phyloP scores from a whole-genome alignment of 2,888 invertebrate genomes.

The Apodemia zela region DNA sequence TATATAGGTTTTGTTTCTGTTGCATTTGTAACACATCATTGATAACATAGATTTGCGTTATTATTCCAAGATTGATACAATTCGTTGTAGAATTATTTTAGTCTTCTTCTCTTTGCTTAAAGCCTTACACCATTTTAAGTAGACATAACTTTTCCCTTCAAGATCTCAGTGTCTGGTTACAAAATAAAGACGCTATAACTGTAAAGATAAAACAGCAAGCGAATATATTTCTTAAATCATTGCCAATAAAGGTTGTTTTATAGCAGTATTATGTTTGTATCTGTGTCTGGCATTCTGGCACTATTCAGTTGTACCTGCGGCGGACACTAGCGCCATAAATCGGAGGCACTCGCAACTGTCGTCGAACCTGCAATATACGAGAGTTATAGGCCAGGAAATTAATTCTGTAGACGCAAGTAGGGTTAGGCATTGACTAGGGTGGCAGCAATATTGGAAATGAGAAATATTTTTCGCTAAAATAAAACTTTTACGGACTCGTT shows the following conservation, averaged over 20 bases:
- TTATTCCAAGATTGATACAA: too few species aligned
- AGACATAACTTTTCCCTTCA: not conserved
- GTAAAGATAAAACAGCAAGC: constrained; percentile 5
- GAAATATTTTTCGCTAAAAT: not conserved
- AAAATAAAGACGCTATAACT: not conserved
- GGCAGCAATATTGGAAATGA: constrained; percentile 31
- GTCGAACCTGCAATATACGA: constrained; percentile 73
- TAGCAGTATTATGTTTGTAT: constrained; percentile 14
- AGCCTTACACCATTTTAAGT: not conserved
- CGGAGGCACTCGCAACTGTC: constrained; percentile 66
- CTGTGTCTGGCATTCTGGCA: constrained; percentile 21
- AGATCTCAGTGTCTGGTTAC: not conserved
- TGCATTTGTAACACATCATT: too few species aligned
- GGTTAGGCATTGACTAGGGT: constrained; percentile 53
- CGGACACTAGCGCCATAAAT: constrained; percentile 68
- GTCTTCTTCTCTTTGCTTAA: too few species aligned
- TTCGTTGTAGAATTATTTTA: too few species aligned
- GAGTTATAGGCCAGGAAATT: constrained; percentile 79
- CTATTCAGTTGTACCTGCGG: constrained; percentile 49
- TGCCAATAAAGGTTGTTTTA: constrained; percentile 8
- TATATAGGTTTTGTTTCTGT: too few species aligned
- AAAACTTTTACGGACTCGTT: too few species aligned
- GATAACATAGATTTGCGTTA: too few species aligned
- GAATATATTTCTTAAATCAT: not conserved
- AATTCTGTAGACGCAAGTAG: constrained; percentile 75